A percentile compares a stretch with the other conserved stretches of the same genome.
phyloP scores from a whole-genome alignment of 1,140 invertebrate genomes.

The Brachionus asplanchnoidis region DNA sequence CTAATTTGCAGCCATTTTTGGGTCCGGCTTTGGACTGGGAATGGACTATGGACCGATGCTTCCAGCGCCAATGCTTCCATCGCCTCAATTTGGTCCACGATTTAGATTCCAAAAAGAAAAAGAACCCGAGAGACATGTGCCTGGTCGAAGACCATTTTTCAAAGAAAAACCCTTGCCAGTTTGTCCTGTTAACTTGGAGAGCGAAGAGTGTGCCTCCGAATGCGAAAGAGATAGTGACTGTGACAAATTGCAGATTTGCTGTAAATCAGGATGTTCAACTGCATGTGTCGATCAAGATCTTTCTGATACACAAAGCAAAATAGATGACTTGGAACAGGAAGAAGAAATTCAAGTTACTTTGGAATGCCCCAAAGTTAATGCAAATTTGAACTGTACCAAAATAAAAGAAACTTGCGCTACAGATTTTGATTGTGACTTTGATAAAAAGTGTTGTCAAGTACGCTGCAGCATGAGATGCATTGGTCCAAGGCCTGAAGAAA shows the following conservation, averaged over 20 bases:
- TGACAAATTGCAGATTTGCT: background rate
- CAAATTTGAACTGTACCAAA: background rate
- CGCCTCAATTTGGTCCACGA: background rate
- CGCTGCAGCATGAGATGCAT: conserved; percentile 9
- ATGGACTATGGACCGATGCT: too few species aligned
- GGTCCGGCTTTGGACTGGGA: background rate
- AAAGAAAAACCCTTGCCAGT: background rate
- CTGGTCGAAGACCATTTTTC: background rate
- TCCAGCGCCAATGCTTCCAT: background rate
- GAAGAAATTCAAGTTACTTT: background rate
- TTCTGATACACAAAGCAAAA: background rate
- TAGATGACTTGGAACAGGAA: background rate
- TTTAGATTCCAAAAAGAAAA: background rate
- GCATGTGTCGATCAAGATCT: background rate
- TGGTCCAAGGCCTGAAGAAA: background rate
- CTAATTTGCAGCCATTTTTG: background rate
- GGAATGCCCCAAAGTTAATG: background rate
- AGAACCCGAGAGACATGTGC: background rate
- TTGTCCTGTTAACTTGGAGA: background rate
- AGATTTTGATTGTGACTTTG: conserved; percentile 7
- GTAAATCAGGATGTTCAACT: background rate
- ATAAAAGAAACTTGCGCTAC: background rate
- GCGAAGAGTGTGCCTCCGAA: background rate
- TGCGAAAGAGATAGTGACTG: background rate
- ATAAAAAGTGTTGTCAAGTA: background rate